phyloP scores from a whole-genome alignment of 2,113 vertebrate genomes.

The Sminthopsis crassicaudata region DNA sequence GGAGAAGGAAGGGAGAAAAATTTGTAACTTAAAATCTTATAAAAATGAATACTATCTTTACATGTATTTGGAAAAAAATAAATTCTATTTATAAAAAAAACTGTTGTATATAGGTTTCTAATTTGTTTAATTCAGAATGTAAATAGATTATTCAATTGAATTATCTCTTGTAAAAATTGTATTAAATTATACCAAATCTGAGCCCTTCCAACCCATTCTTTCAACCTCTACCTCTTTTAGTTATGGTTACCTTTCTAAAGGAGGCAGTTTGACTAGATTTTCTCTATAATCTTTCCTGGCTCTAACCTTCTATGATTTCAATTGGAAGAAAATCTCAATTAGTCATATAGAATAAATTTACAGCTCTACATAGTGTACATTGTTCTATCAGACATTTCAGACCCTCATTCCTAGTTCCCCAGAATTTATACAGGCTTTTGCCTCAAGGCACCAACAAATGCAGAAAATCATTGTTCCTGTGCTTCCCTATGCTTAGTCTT shows the following conservation, averaged over 20 bases:
- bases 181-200: neutral
- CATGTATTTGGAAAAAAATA: neutral
- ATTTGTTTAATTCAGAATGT: neutral
- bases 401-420: neutral
- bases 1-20: neutral
- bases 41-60: neutral
- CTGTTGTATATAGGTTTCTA: neutral
- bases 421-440: neutral
- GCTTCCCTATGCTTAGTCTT: neutral
- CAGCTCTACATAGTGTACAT: neutral
- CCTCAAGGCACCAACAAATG: neutral
- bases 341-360: neutral
- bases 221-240: neutral
- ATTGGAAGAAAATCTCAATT: neutral
- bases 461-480: neutral
- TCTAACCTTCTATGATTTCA: neutral
- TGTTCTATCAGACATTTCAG: neutral
- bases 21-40: neutral
- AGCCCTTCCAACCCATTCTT: neutral
- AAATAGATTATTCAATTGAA: neutral
- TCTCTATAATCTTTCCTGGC: neutral
- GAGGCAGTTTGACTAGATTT: neutral
- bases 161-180: neutral
- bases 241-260: neutral
- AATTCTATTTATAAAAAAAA: too few relatives aligned